Evolutionary conservation across 2,113 vertebrate genomes (phyloP), one percentile per base, ranked within the genome.

Genomic region (Lynx canadensis): DNA sequence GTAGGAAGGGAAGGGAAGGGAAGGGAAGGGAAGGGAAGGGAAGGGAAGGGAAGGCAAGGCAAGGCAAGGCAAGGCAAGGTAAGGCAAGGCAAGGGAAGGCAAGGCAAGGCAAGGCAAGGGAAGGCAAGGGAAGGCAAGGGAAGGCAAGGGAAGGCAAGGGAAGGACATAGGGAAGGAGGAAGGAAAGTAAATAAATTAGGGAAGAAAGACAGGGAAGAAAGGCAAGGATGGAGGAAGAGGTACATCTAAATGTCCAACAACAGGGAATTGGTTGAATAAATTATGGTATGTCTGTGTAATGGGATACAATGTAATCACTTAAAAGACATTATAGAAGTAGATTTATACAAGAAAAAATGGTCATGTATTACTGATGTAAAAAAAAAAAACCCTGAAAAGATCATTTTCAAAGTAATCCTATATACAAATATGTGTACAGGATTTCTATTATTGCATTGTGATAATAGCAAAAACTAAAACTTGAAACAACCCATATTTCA

Each of bases 351-450:
- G 36, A 55, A 82, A 90, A 84, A 78, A 94, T 63, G 74, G 7
- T 66, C 68, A 82, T 63, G 19, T 52, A 66, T 82, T 29, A 92
- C 25, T 82, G 8, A 25, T 45, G 12, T 3, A 25, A 38, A 50
- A 65, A 95, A 38, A 65, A 4, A 74, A 45, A 65, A 4, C 74
- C 55, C 38, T 87, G 68, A 48, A 96, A 76, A 83, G 21, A 91
- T 27, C 18, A 78, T 71, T 94, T 82, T 90, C 84, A 97, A 92
- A 92, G 60, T 27, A 90, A 83, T 69, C 27, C 36, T 16, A 73
- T 38, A 41, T 7, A n/a, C 63, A 36, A 82, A 81, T 36, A 41
- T 15, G 21, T 21, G 4, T 36, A 63, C 4, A 87, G 29, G 12
- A 89, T 76, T 5, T 45, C 74, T 92, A 81, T 65, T 55, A 69